Evolutionary conservation across 92 coral and sea anemone species (phyloP), one percentile per base, ranked within the genome.

Genomic region (Montipora capitata): DNA sequence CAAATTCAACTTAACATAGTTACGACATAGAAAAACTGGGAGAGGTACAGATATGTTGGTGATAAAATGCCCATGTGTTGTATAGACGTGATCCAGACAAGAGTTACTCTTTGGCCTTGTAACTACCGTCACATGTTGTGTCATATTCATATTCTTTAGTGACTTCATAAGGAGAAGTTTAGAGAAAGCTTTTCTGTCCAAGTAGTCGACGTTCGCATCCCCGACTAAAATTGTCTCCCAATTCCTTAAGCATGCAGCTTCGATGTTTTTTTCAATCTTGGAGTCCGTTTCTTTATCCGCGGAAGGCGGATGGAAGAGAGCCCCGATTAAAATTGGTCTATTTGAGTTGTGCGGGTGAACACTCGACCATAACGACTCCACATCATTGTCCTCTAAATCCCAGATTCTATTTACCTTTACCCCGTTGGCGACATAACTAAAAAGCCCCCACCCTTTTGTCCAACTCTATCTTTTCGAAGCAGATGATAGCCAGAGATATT

Each of bases 81-180:
- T 27, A 27, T 92, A 92, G 40, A 84, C 57, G 68, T 84, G 96
- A 79, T 94, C 96, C 48, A 94, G 78, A 66, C 92, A 93, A 45
- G 94, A 76, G 17, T 74, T 72, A 76, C 94, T 87, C 39, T n/a
- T 70, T 12, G 96, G 96, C 48, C 96, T 66, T 68, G 96, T 90
- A 27, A 82, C 87, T 14, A 72, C 66, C 3, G 79, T 42, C 57
- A 93, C 91, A 39, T 80, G 40, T 78, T 93, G 94, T 2, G 86
- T 14, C 74, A 93, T 40, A 61, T 86, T 72, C 96, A 90, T 87
- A 40, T 68, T 78, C 56, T 77, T 87, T 16, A 90, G 83, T 62
- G 85, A 70, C 86, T 89, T 92, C 68, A 75, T 42, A 20, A 92
- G 85, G 15, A 84, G 78, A 43, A 89, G 93, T 57, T 89, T 93